Conservation (phyloP, 2,113 vertebrate species). For the Nesogale talazaci region DNA sequence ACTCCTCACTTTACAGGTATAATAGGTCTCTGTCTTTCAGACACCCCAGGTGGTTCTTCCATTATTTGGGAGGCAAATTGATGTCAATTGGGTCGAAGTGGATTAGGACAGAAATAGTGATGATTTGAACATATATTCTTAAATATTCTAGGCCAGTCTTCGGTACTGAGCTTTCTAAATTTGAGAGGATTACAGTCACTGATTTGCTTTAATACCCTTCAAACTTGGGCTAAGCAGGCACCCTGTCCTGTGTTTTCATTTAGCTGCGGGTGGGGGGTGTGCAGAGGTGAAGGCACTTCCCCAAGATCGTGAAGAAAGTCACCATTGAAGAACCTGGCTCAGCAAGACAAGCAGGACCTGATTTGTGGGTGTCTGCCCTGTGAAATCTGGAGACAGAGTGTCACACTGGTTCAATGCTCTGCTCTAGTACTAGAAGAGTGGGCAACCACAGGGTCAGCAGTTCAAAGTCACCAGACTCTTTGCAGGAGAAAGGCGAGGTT, state of each 20-base stretch:
- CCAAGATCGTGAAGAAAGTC: neutral
- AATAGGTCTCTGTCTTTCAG: neutral
- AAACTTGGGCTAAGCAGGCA: neutral
- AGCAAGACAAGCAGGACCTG: rapidly evolving
- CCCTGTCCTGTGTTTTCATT: neutral
- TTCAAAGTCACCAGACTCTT: no score
- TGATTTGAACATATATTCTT: neutral
- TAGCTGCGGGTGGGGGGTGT: no score
- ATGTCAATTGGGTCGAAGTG: neutral
- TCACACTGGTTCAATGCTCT: rapidly evolving
- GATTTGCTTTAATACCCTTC: neutral
- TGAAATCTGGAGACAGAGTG: neutral
- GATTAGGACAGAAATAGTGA: neutral
- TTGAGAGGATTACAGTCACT: neutral
- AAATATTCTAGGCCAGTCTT: neutral
- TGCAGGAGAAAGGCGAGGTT: no score
- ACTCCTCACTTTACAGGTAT: neutral
- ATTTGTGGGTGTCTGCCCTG: neutral
- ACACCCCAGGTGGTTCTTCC: neutral
- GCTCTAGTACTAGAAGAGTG: no score
- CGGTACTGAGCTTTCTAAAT: neutral
- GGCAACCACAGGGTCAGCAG: no score
- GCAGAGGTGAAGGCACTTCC: neutral
- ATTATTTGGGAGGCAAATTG: constrained; percentile 35
- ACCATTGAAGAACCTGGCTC: rapidly evolving